phyloP scores from a whole-genome alignment of 2,113 vertebrate species.

The Oreochromis spilurus region DNA sequence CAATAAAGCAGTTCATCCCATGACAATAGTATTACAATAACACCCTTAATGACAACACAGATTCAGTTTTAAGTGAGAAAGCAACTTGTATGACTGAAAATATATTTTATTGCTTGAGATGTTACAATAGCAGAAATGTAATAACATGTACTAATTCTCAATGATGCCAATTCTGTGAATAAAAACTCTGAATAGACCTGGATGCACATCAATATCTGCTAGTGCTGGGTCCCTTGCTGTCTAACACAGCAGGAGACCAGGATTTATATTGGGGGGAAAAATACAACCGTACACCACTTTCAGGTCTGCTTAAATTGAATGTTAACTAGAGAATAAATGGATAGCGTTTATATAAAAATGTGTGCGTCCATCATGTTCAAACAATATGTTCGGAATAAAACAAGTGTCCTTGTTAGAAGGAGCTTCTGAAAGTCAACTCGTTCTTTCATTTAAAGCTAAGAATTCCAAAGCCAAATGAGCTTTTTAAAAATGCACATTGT shows the following conservation, averaged over 20 bases:
- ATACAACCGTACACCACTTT: neutral
- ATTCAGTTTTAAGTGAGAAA: neutral
- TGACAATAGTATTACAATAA: neutral
- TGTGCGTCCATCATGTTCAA: neutral
- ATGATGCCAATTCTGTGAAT: too few relatives aligned
- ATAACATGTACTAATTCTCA: too few relatives aligned
- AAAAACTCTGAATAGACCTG: neutral
- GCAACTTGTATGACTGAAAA: neutral
- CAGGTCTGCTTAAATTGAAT: neutral
- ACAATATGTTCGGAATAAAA: neutral
- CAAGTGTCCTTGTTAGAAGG: neutral
- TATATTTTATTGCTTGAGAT: neutral
- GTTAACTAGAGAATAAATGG: neutral
- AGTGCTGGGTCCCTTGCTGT: neutral
- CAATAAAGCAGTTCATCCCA: neutral
- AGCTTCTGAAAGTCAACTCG: neutral
- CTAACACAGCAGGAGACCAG: neutral
- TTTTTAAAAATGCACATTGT: neutral
- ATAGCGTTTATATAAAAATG: neutral
- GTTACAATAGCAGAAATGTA: neutral
- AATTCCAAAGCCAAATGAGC: conserved; percentile 1
- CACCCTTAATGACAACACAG: neutral
- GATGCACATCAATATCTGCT: neutral
- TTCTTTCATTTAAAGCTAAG: neutral
- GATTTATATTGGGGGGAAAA: neutral